Evolutionary conservation across 2,888 invertebrate species (phyloP), one percentile per base, ranked within the genome.

Genomic region (Congeria kusceri): DNA sequence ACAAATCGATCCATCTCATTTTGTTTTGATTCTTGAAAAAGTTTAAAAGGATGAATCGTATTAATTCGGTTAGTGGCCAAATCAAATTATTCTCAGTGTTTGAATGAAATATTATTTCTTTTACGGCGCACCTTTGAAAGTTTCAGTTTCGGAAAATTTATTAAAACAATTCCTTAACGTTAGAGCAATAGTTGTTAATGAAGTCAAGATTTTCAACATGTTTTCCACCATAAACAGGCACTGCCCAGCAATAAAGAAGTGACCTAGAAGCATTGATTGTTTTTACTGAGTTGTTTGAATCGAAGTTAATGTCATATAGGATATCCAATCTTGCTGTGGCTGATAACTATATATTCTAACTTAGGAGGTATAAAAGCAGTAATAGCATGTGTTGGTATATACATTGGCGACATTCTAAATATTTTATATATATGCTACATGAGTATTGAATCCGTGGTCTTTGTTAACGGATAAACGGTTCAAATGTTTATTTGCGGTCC

Each of bases 211-310:
- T 29, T 66, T 70, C 66, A 25, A 79, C n/a, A n/a, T 70, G 66
- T 0, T 59, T 5, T 2, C 70, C 13, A 9, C 78, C 78, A 57
- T 58, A 29, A 0, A 79, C 28, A 0, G 78, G 78, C 11, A 73
- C 78, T n/a, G 69, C 74, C 78, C 74, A 79, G 28, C 78, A 79
- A 18, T 69, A 66, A 15, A 79, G 32, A n/a, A 79, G 39, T 0
- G 70, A 79, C 3, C 28, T 11, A n/a, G 70, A 65, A 11, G 63
- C 65, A 32, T 70, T 69, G 7, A 74, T 23, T 0, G 18, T 27
- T 47, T 32, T 74, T 11, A 79, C 11, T 7, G 49, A 23, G 46
- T 79, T 79, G n/a, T 65, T 49, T 0, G 28, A 4, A 39, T 39
- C 47, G 3, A 79, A 5, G 23, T 46, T 23, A 29, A 79, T 47